phyloP scores from a whole-genome alignment of 2,797 vertebrate genomes.

The Sebastes flavidus region DNA sequence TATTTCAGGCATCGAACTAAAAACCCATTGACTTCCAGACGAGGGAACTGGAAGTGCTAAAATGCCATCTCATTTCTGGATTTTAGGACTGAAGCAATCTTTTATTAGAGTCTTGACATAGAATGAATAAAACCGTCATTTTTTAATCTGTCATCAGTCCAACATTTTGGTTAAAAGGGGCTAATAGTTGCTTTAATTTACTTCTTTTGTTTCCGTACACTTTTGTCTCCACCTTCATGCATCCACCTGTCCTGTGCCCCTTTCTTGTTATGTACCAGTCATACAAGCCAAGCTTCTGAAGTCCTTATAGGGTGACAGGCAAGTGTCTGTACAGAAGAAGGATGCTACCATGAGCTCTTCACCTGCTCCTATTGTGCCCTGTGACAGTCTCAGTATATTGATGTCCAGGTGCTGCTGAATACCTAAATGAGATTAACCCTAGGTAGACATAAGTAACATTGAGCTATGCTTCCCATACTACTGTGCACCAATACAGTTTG shows the following conservation, averaged over 20 bases:
- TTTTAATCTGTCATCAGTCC: not conserved
- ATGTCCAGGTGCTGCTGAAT: slow-evolving; percentile 44
- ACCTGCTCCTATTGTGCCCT: slow-evolving; percentile 20
- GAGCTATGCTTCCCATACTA: not conserved
- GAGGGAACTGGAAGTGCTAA: not conserved
- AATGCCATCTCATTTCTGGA: too few relatives aligned
- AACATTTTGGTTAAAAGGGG: not conserved
- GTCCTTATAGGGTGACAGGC: slow-evolving; percentile 25
- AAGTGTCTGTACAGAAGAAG: slow-evolving; percentile 37
- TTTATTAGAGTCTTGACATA: not conserved
- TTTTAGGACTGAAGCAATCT: too few relatives aligned
- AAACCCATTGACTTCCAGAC: not conserved
- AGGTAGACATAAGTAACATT: slow-evolving; percentile 32
- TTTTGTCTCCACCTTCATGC: not conserved
- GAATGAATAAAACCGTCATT: not conserved
- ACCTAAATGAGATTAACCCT: slow-evolving; percentile 22
- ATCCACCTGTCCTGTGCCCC: not conserved
- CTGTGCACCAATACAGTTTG: slow-evolving; percentile 2
- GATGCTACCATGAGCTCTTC: slow-evolving; percentile 25
- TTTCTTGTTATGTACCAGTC: not conserved
- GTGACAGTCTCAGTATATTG: slow-evolving; percentile 33
- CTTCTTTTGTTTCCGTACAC: not conserved
- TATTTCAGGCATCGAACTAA: not conserved
- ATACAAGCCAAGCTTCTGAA: slow-evolving; percentile 15
- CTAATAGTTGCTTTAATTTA: not conserved